Conservation (phyloP, 1,140 invertebrate genomes). For the Solen grandis region DNA sequence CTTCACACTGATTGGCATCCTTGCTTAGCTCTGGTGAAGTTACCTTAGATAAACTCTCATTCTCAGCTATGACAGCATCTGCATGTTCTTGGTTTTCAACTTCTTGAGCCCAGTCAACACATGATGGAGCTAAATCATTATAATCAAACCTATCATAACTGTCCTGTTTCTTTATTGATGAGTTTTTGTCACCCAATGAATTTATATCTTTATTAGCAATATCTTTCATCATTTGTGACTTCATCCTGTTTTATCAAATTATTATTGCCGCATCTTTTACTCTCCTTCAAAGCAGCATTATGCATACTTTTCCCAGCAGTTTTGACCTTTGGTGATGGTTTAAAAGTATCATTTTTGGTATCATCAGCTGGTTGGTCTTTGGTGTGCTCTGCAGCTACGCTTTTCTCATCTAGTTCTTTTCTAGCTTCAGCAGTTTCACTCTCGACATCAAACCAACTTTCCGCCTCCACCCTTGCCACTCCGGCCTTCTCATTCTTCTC, state of each 20-base stretch:
- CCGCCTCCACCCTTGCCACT: too few species aligned
- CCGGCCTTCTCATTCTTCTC: background rate
- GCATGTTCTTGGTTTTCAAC: background rate
- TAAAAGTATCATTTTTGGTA: background rate
- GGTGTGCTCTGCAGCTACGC: background rate
- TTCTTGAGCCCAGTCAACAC: background rate
- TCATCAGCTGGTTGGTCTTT: background rate
- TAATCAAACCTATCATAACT: too few species aligned
- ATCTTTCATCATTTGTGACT: background rate
- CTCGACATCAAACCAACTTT: background rate
- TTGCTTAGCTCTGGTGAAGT: too few species aligned
- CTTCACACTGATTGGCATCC: too few species aligned
- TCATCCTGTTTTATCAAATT: background rate
- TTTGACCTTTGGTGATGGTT: too few species aligned
- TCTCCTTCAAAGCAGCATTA: too few species aligned
- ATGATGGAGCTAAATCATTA: too few species aligned
- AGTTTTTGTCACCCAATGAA: background rate
- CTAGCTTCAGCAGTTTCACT: background rate
- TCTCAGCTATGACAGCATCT: too few species aligned
- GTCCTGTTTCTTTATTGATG: too few species aligned
- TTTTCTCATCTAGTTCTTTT: slow-evolving; percentile 1
- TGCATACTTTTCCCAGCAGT: background rate
- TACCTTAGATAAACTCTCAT: too few species aligned
- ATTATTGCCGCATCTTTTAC: background rate
- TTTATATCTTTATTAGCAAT: background rate